Evolutionary conservation across 2,797 vertebrate genomes (phyloP), one percentile per base, ranked within the genome.

Genomic region (Choloepus didactylus): DNA sequence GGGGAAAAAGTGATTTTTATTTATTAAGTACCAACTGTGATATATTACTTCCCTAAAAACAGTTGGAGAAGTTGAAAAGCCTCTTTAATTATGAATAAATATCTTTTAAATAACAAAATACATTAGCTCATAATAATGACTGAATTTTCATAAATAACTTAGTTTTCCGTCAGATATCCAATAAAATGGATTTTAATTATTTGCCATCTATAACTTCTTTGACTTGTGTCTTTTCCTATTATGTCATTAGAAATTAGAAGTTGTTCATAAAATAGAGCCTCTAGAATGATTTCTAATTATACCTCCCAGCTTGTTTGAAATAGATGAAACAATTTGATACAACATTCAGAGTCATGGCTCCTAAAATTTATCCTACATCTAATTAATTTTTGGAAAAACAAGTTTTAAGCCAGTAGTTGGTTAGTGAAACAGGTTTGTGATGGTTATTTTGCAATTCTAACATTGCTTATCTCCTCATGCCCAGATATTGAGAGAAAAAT

Each of bases 101-200:
- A 56, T 81, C 70, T 66, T 87, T 67, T 51, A 90, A 81, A 54
- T 81, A 76, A 64, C 21, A 89, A 89, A 79, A 49, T 56, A 35
- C 70, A 31, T 62, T 80, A 84, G 66, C 41, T 83, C 88, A 31
- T 54, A 87, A 19, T 86, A 81, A 87, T 23, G 46, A 77, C 19
- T 73, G 66, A 94, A 82, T 91, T 77, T 38, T 86, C 66, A 70
- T 90, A n/a, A 83, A n/a, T 82, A 88, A 88, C n/a, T 94, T 91
- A 31, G 27, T 89, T 56, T 72, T 29, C 29, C 41, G 69, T 93
- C 38, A 84, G 21, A 66, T 96, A 54, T 44, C 31, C 64, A 82
- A 93, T 19, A 85, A 66, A 44, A 44, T 49, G 49, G 49, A 49
- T 14, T 70, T 27, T 89, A 67, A 21, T 90, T 90, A 86, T 25